Conservation (phyloP, 2,797 vertebrate genomes). For the Semaprochilodus insignis region DNA sequence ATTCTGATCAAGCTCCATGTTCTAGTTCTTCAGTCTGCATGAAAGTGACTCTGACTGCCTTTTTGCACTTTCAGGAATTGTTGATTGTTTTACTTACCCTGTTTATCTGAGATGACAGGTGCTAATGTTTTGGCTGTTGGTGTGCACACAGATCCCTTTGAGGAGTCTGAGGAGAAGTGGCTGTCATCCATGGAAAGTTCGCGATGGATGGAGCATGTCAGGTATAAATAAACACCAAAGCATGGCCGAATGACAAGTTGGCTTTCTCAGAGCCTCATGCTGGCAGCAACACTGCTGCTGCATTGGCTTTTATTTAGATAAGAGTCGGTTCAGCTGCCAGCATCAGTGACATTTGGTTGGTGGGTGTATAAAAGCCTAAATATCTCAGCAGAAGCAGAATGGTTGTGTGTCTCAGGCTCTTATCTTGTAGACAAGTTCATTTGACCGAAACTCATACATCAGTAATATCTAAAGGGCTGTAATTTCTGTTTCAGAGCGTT, state of each 20-base stretch:
- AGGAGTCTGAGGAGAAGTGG: slow-evolving; percentile 96
- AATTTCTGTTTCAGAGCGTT: slow-evolving; percentile 79
- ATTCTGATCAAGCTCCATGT: not conserved
- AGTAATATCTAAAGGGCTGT: not conserved
- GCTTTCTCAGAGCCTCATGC: slow-evolving; percentile 18
- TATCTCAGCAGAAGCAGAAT: not conserved
- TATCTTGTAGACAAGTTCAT: not conserved
- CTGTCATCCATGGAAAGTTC: slow-evolving; percentile 91
- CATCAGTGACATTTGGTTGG: not conserved
- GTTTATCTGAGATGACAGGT: slow-evolving; percentile 9
- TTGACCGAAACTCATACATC: not conserved
- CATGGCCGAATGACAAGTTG: slow-evolving; percentile 16
- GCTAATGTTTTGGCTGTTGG: slow-evolving; percentile 38
- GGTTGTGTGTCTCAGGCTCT: not conserved
- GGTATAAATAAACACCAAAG: slow-evolving; percentile 76
- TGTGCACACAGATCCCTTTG: slow-evolving; percentile 87
- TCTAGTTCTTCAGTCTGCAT: not conserved
- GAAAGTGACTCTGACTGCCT: not conserved
- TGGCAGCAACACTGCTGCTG: not conserved
- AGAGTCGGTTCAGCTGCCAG: slow-evolving; percentile 17
- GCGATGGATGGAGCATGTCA: slow-evolving; percentile 91
- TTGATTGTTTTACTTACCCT: not conserved
- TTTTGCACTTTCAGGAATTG: not conserved
- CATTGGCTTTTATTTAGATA: slow-evolving; percentile 23
- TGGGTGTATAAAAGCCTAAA: slow-evolving; percentile 1